Base-by-base conservation (phyloP, 2,888 invertebrate genomes). In the Lasioglossum figueresi region DNA sequence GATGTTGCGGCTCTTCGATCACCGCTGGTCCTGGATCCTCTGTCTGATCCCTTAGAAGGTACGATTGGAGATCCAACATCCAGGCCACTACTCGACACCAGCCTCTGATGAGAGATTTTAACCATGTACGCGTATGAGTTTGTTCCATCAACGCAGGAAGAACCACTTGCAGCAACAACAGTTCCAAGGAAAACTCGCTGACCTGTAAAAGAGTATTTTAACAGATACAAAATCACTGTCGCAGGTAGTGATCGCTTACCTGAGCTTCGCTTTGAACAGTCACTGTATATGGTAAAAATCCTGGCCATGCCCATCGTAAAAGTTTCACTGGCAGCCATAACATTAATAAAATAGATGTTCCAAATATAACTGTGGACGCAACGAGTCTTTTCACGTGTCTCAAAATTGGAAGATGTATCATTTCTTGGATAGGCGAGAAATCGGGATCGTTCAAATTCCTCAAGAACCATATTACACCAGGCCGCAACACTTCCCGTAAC, bases 381-480 rank as follows among this genome's bases (percentile, higher is more conserved):
- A 99, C 96, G 73, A 99, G 96, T 56, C 99, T 97, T 19, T 99
- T 96, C 31, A 98, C 97, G 94, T 99, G 99, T 68, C 98, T 96
- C 93, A 98, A 95, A 63, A 99, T 98, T 2, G 99, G 98, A 52
- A 99, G 96, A 94, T 99, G 99, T 89, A 99, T 99, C 99, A 99
- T 99, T 97, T 98, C 97, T 96, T 99, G 99, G 85, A 99, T 99
- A 12, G 99, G 99, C 95, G 99, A 99, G 93, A 99, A 99, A 93
- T 99, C 99, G 0, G 99, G 99, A 95, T 99, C 99, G 95, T 99
- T 99, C 83, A 99, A 96, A 95, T 99, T 99, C 90, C 99, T 96
- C 91, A 99, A 96, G 95, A 99, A 99, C 99, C 99, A 99, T 4
- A 99, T 96, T 0, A 99, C 99, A 0, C 99, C 99, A 0, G 99